phyloP scores from a whole-genome alignment of 2,797 vertebrate genomes.

The Acanthis flammea region DNA sequence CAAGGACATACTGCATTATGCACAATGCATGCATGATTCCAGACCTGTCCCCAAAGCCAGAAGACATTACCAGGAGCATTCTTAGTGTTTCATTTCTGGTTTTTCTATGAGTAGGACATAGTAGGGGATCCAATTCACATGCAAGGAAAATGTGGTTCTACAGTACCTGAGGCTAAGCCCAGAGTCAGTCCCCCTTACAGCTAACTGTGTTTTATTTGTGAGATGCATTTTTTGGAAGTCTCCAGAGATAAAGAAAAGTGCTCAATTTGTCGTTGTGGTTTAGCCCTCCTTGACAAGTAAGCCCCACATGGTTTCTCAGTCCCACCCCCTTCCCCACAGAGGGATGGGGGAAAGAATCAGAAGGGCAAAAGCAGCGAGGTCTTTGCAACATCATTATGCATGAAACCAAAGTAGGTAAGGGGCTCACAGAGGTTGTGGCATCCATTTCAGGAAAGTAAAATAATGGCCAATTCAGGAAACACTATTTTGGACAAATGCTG shows the following conservation, averaged over 20 bases:
- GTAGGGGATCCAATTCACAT: neutral
- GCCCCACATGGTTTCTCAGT: neutral
- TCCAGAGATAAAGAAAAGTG: neutral
- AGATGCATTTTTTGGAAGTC: neutral
- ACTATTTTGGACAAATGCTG: neutral
- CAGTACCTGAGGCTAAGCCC: neutral
- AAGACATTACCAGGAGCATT: neutral
- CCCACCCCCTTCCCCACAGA: neutral
- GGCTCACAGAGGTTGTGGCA: neutral
- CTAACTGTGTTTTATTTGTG: neutral
- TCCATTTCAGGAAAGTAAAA: neutral
- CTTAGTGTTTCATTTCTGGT: neutral
- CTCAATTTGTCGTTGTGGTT: neutral
- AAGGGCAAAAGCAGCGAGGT: rapidly evolving
- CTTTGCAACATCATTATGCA: neutral
- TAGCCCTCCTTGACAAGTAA: neutral
- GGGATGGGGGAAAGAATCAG: neutral
- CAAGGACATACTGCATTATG: neutral
- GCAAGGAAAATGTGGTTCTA: neutral
- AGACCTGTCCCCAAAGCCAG: neutral
- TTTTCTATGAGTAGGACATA: neutral
- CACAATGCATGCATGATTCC: neutral
- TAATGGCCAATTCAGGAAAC: neutral
- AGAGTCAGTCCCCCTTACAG: neutral
- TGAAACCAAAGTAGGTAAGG: neutral